Conservation (phyloP, 2,113 vertebrate species). For the Ptilorrhoa leucosticta region DNA sequence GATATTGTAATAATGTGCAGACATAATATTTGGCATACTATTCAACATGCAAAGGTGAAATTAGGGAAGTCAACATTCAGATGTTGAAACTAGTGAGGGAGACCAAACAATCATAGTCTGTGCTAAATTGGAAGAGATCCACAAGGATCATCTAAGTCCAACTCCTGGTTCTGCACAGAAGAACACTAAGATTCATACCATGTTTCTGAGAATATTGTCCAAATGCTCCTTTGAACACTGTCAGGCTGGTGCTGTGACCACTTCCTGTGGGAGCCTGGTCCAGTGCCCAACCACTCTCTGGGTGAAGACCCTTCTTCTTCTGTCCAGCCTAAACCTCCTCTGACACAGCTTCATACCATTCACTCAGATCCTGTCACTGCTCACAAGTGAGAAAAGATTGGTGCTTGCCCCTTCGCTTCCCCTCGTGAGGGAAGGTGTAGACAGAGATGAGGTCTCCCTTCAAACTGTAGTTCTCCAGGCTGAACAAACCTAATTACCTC, state of each 20-base stretch:
- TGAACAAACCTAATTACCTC: background rate
- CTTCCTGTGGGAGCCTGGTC: background rate
- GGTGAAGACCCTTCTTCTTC: background rate
- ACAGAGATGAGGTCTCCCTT: background rate
- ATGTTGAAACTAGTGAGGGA: background rate
- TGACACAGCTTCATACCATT: background rate
- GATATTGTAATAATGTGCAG: background rate
- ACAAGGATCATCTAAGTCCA: background rate
- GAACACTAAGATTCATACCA: background rate
- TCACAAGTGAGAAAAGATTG: background rate
- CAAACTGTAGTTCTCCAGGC: background rate
- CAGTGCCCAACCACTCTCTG: background rate
- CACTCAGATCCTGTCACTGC: background rate
- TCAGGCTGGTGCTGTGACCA: background rate
- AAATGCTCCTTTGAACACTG: background rate
- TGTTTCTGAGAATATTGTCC: background rate
- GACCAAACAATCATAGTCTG: background rate
- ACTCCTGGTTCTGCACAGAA: background rate
- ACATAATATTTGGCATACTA: background rate
- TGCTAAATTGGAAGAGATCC: background rate
- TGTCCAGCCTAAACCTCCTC: background rate
- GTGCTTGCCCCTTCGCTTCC: background rate
- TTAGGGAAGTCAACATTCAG: background rate
- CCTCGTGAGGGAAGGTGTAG: background rate
- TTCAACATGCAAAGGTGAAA: background rate